Base-by-base conservation (phyloP, 2,797 vertebrate species). In the Hybognathus amarus region DNA sequence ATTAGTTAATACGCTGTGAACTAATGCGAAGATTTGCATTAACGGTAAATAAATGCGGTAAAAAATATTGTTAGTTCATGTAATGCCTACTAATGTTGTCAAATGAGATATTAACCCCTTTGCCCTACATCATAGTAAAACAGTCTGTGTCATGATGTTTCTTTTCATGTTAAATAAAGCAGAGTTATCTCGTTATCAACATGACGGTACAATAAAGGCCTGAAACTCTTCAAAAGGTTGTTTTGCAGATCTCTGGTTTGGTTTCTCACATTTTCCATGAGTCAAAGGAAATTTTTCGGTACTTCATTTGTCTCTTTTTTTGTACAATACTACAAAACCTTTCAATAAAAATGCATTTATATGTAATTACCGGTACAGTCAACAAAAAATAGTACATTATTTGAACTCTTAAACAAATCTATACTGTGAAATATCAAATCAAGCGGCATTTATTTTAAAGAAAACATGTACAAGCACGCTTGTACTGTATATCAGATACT, bases 221-320 rank as follows among this genome's bases (percentile, higher is more conserved):
- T 30, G 61, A 63, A 83, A 77, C 52, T 30, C 38, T 42, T 45
- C 50, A 59, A 17, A 80, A 22, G 24, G n/a, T 69, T 61, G 68
- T 38, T 82, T 81, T 77, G 61, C 20, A 79, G 73, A 30, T 63
- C 64, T 69, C 20, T 12, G 75, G 20, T 20, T 42, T 12, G 75
- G 20, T 20, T 42, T 59, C 24, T 84, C 85, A 86, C 45, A 86
- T 71, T 73, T 84, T 87, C 85, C 82, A 74, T 42, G 73, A 81
- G 66, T 68, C 45, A 73, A 82, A 84, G 61, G 80, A 79, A 70
- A 52, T 38, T n/a, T 17, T 36, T 36, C 17, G 17, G 64, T 59
- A 59, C 24, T 30, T 82, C n/a, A 24, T 5, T 69, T 68, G 3
- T 5, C 10, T 56, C 42, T 47, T 11, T 15, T 61, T 67, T 68